Percentiles rank a stretch among this genome's conserved stretches.
Conservation (phyloP, 2,113 vertebrate genomes). For the Brachirus orientalis region DNA sequence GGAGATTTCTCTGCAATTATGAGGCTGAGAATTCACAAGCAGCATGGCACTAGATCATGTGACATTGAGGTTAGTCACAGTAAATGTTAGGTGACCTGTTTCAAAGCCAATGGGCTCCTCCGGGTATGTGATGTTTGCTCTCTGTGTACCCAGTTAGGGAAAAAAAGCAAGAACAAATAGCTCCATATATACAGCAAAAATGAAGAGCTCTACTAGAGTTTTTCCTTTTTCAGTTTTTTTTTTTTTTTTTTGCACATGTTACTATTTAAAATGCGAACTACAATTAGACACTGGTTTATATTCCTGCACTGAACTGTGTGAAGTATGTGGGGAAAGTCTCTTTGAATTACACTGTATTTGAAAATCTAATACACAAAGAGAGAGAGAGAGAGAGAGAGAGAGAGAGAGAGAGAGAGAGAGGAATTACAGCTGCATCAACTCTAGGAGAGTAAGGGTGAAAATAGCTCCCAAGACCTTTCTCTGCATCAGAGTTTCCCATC, state of each 20-base stretch:
- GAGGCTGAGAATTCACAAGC: no score
- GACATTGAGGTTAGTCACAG: constrained; percentile 38
- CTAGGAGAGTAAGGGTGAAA: constrained; percentile 52
- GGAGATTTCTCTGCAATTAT: no score
- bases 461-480: constrained; percentile 60
- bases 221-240: no score
- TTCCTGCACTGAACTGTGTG: no score
- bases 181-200: constrained; percentile 5
- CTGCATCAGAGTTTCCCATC: constrained; percentile 59
- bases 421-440: constrained; percentile 35
- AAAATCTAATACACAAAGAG: neutral
- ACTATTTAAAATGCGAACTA: neutral
- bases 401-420: constrained; percentile 1
- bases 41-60: neutral
- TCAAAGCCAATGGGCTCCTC: constrained; percentile 49
- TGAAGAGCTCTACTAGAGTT: constrained; percentile 3
- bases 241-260: neutral
- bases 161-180: no score
- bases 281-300: neutral
- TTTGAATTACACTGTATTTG: no score
- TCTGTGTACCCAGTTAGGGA: constrained; percentile 21
- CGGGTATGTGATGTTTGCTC: constrained; percentile 22
- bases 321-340: no score
- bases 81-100: constrained; percentile 64
- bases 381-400: neutral